These are phyloP conservation scores for Nycteola revayana DNA, from an alignment of 2,888 invertebrate species.

Conservation along the genomic window DNA sequence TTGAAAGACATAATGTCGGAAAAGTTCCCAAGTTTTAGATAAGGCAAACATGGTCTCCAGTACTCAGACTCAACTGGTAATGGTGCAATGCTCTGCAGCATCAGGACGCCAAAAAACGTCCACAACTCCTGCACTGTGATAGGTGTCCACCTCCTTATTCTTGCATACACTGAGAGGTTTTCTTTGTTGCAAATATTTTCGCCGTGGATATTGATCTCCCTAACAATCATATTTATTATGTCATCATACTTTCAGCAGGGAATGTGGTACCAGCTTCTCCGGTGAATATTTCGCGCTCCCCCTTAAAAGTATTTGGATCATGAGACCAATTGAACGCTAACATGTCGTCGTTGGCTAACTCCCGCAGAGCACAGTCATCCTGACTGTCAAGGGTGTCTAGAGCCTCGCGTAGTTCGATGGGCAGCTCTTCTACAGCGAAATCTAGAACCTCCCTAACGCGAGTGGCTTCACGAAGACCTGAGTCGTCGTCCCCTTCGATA, in stretches of 20 bases:
- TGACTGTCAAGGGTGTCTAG: background rate
- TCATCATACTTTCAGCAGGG: background rate
- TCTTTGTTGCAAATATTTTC: background rate
- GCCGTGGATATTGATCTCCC: background rate
- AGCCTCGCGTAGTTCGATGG: background rate
- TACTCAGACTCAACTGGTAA: conserved; percentile 4
- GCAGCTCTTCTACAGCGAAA: background rate
- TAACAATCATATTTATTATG: background rate
- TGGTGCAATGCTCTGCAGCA: conserved; percentile 4
- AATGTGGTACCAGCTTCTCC: background rate
- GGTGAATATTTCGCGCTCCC: background rate
- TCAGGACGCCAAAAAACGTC: conserved; percentile 4
- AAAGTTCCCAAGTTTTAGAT: conserved; percentile 3
- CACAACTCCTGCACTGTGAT: conserved; percentile 2
- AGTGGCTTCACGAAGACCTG: background rate
- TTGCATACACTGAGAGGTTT: background rate
- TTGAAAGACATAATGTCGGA: conserved; percentile 2
- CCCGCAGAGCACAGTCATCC: background rate
- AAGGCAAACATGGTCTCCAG: conserved; percentile 5
- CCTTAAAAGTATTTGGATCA: background rate
- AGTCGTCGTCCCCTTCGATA: background rate
- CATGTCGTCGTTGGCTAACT: background rate
- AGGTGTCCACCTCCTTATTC: conserved; percentile 1
- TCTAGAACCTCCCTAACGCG: background rate
- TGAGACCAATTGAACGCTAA: background rate